phyloP scores from a whole-genome alignment of 2,888 invertebrate species.

The Loripinus fragilis region DNA sequence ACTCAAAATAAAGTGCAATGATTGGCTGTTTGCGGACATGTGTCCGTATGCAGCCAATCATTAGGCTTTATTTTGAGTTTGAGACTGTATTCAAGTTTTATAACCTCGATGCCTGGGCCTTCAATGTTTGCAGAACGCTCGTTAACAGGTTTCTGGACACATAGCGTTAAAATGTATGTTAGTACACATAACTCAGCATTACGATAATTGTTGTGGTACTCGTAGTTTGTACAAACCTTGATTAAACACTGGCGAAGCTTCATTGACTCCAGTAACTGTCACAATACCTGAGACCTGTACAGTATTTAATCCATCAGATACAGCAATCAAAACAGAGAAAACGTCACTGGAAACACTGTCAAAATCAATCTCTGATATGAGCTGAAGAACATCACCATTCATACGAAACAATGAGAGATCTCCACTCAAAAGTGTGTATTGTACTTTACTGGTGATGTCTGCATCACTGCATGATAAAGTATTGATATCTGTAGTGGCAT shows the following conservation, averaged over 20 bases:
- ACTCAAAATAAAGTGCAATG: too few relatives aligned
- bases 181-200: too few relatives aligned
- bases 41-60: too few relatives aligned
- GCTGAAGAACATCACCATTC: slow-evolving; percentile 31
- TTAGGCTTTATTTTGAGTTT: too few relatives aligned
- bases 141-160: too few relatives aligned
- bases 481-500: slow-evolving; percentile 38
- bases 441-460: slow-evolving; percentile 54
- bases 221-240: too few relatives aligned
- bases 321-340: slow-evolving; percentile 64
- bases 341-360: slow-evolving; percentile 64
- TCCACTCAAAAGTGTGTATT: slow-evolving; percentile 59
- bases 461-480: slow-evolving; percentile 64
- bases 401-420: slow-evolving; percentile 62
- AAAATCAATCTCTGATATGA: slow-evolving; percentile 66
- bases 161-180: too few relatives aligned
- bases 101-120: too few relatives aligned
- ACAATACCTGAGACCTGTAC: slow-evolving; percentile 59
- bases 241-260: slow-evolving; percentile 68
- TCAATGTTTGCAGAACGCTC: too few relatives aligned
- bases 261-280: slow-evolving; percentile 70
- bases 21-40: too few relatives aligned
- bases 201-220: too few relatives aligned
- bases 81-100: too few relatives aligned
- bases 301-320: slow-evolving; percentile 63